A percentile compares a stretch with the other conserved stretches of the same genome.
phyloP scores from a whole-genome alignment of 92 coral and sea anemone genomes.

The Anthopleura xanthogrammica region DNA sequence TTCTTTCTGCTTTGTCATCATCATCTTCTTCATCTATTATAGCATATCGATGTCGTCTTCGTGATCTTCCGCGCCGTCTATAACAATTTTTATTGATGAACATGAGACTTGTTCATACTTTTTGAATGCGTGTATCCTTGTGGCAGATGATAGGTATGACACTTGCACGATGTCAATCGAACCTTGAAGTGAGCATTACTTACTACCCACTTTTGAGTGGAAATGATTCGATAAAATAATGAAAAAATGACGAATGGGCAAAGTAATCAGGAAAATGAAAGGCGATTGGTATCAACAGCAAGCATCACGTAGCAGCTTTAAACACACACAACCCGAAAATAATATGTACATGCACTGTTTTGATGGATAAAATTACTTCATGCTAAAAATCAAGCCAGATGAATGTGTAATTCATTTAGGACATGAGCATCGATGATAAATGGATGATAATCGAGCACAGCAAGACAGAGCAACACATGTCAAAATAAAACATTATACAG shows the following conservation, averaged over 20 bases:
- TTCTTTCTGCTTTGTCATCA: constrained; percentile 88
- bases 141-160: neutral
- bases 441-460: neutral
- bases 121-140: neutral
- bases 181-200: neutral
- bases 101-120: neutral
- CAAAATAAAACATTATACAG: neutral
- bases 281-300: too few relatives aligned
- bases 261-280: too few relatives aligned
- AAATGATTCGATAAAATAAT: too few relatives aligned
- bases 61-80: constrained; percentile 72
- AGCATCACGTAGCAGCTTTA: too few relatives aligned
- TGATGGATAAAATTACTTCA: too few relatives aligned
- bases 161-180: neutral
- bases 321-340: too few relatives aligned
- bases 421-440: too few relatives aligned
- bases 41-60: constrained; percentile 84
- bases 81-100: neutral
- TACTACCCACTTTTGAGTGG: neutral
- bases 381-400: too few relatives aligned
- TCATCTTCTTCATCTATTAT: constrained; percentile 89
- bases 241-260: too few relatives aligned
- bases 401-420: too few relatives aligned
- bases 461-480: neutral
- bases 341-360: too few relatives aligned